Evolutionary conservation across 2,113 vertebrate genomes (phyloP).

Genomic region (Clupea harengus): DNA sequence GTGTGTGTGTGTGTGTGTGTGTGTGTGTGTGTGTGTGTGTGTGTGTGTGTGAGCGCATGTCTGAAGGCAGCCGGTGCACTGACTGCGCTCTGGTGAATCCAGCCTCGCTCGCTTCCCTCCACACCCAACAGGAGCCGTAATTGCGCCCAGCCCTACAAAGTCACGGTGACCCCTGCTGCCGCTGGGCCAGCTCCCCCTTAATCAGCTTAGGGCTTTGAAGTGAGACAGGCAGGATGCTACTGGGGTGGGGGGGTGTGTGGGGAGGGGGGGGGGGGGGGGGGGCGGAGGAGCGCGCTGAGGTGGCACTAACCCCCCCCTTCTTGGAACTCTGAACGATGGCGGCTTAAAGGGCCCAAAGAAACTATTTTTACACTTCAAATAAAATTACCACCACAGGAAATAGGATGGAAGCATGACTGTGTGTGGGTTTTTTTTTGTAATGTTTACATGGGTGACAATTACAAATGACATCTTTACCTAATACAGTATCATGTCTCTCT

Average conservation of each 20-base stretch:
- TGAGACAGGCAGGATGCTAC: slow-evolving; percentile 35
- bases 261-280: not conserved
- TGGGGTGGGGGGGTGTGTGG: too few relatives aligned
- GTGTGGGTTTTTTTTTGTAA: too few relatives aligned
- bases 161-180: slow-evolving; percentile 55
- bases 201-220: slow-evolving; percentile 61
- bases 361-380: not conserved
- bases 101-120: not conserved
- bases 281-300: not conserved
- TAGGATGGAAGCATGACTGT: not conserved
- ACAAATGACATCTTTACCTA: too few relatives aligned
- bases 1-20: not conserved
- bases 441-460: not conserved
- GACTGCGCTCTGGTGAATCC: not conserved
- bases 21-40: not conserved
- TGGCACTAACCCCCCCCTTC: not conserved
- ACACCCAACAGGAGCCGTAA: slow-evolving; percentile 47
- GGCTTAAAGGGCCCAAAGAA: not conserved
- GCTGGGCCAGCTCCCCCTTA: slow-evolving; percentile 53
- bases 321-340: not conserved
- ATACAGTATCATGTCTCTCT: too few relatives aligned
- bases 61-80: not conserved
- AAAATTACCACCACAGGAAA: not conserved
- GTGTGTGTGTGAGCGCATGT: not conserved
- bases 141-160: slow-evolving; percentile 63